Conservation (phyloP, 2,797 vertebrate genomes). For the Syngnathus acus region DNA sequence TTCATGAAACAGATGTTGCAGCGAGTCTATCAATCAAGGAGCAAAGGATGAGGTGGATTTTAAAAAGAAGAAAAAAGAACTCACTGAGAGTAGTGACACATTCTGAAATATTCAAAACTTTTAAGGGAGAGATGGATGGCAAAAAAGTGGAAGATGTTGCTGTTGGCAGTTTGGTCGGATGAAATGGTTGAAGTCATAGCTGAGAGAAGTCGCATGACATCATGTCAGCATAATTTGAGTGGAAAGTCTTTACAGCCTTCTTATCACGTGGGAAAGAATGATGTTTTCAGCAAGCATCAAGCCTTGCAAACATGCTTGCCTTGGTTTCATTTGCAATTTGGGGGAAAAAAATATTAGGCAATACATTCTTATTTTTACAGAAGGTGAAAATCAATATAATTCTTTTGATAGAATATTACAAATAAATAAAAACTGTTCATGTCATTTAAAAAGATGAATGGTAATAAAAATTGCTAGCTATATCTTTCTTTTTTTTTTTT, state of each 20-base stretch:
- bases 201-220: conserved; percentile 48
- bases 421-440: too few relatives aligned
- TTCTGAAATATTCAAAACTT: conserved; percentile 4
- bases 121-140: conserved; percentile 11
- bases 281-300: conserved; percentile 54
- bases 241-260: conserved; percentile 48
- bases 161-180: conserved; percentile 32
- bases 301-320: conserved; percentile 11
- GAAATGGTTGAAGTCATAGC: conserved; percentile 43
- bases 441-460: too few relatives aligned
- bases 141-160: conserved; percentile 32
- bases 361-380: conserved; percentile 7
- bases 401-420: too few relatives aligned
- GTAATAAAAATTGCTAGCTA: too few relatives aligned
- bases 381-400: not conserved
- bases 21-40: conserved; percentile 16
- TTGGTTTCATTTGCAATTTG: conserved; percentile 31
- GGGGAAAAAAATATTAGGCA: not conserved
- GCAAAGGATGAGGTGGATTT: conserved; percentile 4
- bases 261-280: conserved; percentile 73
- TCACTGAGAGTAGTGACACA: conserved; percentile 1
- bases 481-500: too few relatives aligned
- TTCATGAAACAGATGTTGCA: conserved; percentile 36
- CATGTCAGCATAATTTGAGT: conserved; percentile 57
- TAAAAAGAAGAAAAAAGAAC: conserved; percentile 3